Percentiles rank a stretch among this genome's conserved stretches.
These are phyloP conservation scores for Bellardia pandia DNA, from an alignment of 2,888 invertebrate species.

Conservation along the genomic window DNA sequence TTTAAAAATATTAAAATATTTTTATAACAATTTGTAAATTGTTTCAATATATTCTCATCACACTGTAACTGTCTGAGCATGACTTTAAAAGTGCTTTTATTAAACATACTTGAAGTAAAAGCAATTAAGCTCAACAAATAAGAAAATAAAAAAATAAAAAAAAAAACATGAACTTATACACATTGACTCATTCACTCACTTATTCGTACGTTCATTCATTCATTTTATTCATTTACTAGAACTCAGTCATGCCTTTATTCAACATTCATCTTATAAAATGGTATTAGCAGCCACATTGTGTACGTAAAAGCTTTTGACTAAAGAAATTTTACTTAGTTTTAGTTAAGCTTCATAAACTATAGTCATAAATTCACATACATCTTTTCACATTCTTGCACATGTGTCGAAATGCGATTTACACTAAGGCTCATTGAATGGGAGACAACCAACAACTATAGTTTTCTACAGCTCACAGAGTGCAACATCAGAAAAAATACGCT, in stretches of 20 bases:
- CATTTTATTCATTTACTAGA: background rate
- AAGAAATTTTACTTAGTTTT: constrained; percentile 52
- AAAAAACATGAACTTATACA: background rate
- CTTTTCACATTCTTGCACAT: background rate
- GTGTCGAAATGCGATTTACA: background rate
- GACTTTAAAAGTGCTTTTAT: constrained; percentile 13
- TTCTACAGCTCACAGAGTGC: too few relatives aligned
- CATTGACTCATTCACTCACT: constrained; percentile 9
- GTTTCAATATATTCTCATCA: background rate
- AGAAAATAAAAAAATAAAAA: too few relatives aligned
- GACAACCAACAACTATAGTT: too few relatives aligned
- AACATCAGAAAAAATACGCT: too few relatives aligned
- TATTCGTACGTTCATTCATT: constrained; percentile 1
- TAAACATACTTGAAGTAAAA: constrained; percentile 20
- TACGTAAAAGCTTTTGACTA: constrained; percentile 56
- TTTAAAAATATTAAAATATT: too few relatives aligned
- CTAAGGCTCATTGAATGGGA: too few relatives aligned
- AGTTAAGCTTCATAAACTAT: constrained; percentile 56
- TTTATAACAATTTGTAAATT: too few relatives aligned
- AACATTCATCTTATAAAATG: constrained; percentile 53
- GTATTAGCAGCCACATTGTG: constrained; percentile 47
- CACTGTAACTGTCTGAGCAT: background rate
- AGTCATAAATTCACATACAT: constrained; percentile 25
- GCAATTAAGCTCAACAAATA: constrained; percentile 7
- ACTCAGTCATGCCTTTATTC: constrained; percentile 37